Evolutionary conservation across 2,888 invertebrate species (phyloP).

Genomic region (Priocnemis perturbator): DNA sequence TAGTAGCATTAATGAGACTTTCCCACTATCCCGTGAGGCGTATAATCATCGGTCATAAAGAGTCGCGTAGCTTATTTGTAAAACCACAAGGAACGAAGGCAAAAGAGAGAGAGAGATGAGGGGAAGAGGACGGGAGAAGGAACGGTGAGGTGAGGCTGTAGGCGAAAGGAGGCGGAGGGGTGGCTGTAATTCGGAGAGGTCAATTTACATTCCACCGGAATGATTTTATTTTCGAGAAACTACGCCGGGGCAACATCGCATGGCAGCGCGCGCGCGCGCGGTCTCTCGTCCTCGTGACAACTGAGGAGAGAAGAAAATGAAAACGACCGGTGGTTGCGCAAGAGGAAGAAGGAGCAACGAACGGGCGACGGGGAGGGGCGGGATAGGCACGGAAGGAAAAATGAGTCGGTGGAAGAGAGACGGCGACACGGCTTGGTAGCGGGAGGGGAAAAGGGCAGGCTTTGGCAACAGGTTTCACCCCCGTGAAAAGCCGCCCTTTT

Average conservation of each 20-base stretch:
- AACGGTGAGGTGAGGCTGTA: not conserved
- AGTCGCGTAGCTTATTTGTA: constrained; percentile 42
- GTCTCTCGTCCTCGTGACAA: constrained; percentile 15
- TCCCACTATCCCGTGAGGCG: constrained; percentile 41
- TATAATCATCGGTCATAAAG: constrained; percentile 64
- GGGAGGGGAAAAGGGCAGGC: constrained; percentile 44
- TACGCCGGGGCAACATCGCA: constrained; percentile 16
- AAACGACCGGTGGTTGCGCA: constrained; percentile 8
- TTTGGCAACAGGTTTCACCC: constrained; percentile 73
- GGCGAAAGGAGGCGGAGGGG: not conserved
- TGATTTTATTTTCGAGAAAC: constrained; percentile 56
- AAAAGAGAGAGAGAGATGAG: not conserved
- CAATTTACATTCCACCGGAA: constrained; percentile 53
- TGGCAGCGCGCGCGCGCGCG: too few species aligned
- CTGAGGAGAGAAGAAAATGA: constrained; percentile 39
- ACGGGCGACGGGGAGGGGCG: constrained; percentile 3
- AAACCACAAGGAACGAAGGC: constrained; percentile 21
- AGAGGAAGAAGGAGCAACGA: not conserved
- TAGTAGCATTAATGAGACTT: constrained; percentile 17
- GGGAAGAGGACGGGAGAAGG: not conserved
- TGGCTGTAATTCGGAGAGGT: constrained; percentile 20
- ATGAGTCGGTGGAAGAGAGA: constrained; percentile 17
- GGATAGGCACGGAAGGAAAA: not conserved
- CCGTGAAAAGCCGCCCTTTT: constrained; percentile 46
- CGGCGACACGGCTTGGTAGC: constrained; percentile 35